Percentiles rank a stretch among this genome's conserved stretches.
Evolutionary conservation across 2,797 vertebrate species (phyloP).

Genomic region (Cirrhinus molitorella): DNA sequence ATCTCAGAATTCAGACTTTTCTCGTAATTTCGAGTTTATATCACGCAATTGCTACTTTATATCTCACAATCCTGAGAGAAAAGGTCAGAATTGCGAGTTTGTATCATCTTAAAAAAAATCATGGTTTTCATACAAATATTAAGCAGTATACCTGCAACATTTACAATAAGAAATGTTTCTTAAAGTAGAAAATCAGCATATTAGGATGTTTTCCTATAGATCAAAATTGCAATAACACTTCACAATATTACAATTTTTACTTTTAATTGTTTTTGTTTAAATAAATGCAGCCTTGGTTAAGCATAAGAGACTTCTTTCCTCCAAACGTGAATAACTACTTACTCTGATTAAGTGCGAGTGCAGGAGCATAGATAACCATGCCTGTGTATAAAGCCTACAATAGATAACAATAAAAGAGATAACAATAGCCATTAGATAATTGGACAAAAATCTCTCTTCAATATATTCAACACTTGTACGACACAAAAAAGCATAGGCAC

Average conservation of each 20-base stretch:
- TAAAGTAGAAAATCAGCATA: no score
- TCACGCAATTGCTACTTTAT: no score
- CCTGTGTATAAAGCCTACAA: conserved; percentile 82
- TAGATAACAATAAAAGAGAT: conserved; percentile 60
- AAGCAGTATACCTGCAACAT: background rate
- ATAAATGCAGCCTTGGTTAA: background rate
- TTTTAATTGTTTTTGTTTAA: background rate
- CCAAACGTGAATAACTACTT: conserved; percentile 61
- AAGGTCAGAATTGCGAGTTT: no score
- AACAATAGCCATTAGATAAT: conserved; percentile 74
- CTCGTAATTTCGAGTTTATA: no score
- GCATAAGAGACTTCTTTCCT: background rate
- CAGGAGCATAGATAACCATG: conserved; percentile 84
- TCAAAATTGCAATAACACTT: background rate
- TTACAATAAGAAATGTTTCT: background rate
- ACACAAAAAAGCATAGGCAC: conserved; percentile 1
- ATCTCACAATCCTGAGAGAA: no score
- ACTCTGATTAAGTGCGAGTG: conserved; percentile 85
- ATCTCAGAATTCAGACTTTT: no score
- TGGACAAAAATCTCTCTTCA: conserved; percentile 46
- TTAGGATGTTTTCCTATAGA: background rate
- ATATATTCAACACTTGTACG: conserved; percentile 40
- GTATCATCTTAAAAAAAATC: no score
- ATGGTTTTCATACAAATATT: background rate
- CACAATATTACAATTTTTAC: background rate